Conservation (phyloP, 2,888 invertebrate species). For the Lymantria monacha region DNA sequence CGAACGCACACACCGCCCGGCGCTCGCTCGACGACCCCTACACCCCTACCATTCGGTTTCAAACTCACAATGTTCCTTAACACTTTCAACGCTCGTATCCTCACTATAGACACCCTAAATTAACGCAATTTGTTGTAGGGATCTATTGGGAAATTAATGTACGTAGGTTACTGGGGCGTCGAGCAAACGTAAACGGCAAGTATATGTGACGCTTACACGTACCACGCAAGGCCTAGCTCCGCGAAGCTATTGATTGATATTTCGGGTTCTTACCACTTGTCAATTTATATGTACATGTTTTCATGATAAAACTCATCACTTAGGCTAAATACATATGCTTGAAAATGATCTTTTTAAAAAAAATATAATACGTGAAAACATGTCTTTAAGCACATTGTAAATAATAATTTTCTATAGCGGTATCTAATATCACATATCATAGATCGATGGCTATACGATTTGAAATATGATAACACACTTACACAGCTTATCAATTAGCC, state of each 20-base stretch:
- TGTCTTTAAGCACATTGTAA: conserved; percentile 65
- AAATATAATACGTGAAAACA: conserved; percentile 52
- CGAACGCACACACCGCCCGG: conserved; percentile 75
- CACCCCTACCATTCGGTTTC: conserved; percentile 42
- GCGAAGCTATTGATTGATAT: conserved; percentile 73
- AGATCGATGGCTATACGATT: conserved; percentile 21
- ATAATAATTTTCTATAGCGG: conserved; percentile 54
- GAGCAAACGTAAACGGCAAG: conserved; percentile 71
- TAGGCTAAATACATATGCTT: not conserved
- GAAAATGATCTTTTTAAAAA: no score
- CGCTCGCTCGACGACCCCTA: conserved; percentile 66
- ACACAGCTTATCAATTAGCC: conserved; percentile 20
- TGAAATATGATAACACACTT: conserved; percentile 25
- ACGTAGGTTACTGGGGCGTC: conserved; percentile 48
- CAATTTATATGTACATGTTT: conserved; percentile 63
- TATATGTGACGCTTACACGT: conserved; percentile 80
- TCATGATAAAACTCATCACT: conserved; percentile 55
- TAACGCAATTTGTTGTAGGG: conserved; percentile 9
- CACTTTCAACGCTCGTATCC: conserved; percentile 26
- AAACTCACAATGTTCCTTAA: conserved; percentile 39
- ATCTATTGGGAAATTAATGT: conserved; percentile 18
- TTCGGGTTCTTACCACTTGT: conserved; percentile 69
- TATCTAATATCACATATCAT: conserved; percentile 42
- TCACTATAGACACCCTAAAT: conserved; percentile 11
- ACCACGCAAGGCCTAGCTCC: conserved; percentile 80